Base-by-base conservation (phyloP, 92 coral and sea anemone genomes). In the Virgularia gustaviana region DNA sequence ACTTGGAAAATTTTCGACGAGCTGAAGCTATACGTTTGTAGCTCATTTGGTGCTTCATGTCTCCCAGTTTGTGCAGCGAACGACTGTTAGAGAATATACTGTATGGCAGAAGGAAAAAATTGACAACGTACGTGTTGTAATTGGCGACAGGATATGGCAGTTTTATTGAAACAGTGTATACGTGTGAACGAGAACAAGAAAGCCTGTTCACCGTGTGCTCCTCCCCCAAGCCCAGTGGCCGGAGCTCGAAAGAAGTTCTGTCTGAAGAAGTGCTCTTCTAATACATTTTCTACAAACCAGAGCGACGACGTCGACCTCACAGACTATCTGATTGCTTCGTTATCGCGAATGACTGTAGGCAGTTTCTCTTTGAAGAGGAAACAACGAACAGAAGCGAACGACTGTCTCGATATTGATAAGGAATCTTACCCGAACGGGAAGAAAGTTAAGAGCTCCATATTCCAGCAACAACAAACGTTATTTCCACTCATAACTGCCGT, bases 191-290 rank as follows among this genome's bases (percentile, higher is more conserved):
- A 84, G 44, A 60, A 83, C 58, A 85, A 85, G 68, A n/a, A n/a
- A n/a, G n/a, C n/a, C n/a, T 73, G 86, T 18, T 85, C 78, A 70
- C 96, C 96, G 47, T 88, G 96, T 83, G 96, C 96, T 28, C 96
- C 96, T 31, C 87, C 87, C 57, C 96, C 96, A 72, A 85, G 89
- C 77, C 89, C 89, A 4, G 60, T 81, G 36, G 63, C 84, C 52
- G 89, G 87, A 49, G 87, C 83, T 76, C 88, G 96, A 22, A 77
- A 85, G 83, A 83, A 85, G 79, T 84, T 85, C 54, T 89, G 88
- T 30, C 72, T 88, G 59, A 78, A 89, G 0, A 80, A 85, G 34
- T 79, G 83, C 39, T 82, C 90, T 38, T 83, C 96, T 32, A 82
- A 86, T 36, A 85, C 96, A 35, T 89, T 85, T 64, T 65, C 83